Conservation (phyloP, 2,113 vertebrate genomes). For the Burhinus oedicnemus region DNA sequence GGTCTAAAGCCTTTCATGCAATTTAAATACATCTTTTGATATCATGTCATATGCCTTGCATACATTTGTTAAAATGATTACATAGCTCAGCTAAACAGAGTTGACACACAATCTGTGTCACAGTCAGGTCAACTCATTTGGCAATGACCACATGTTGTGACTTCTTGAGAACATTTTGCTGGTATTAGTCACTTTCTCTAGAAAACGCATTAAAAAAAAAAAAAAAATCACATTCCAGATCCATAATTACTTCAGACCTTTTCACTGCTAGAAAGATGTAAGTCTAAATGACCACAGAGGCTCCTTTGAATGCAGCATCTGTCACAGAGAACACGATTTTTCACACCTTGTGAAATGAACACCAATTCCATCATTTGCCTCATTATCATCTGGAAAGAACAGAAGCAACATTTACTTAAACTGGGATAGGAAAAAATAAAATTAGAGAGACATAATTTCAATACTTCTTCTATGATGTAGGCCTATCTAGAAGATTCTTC, state of each 20-base stretch:
- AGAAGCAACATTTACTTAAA: background rate
- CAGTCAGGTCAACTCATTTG: background rate
- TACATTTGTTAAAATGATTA: background rate
- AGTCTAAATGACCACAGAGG: background rate
- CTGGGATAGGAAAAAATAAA: background rate
- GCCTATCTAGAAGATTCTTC: background rate
- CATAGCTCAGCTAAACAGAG: background rate
- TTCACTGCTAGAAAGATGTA: background rate
- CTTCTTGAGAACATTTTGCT: background rate
- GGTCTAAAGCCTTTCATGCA: background rate
- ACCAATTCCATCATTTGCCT: background rate
- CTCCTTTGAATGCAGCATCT: background rate
- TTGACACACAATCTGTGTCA: background rate
- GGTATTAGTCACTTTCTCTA: background rate
- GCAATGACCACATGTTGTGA: background rate
- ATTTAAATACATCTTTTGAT: background rate
- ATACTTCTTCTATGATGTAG: background rate
- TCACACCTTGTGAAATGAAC: background rate
- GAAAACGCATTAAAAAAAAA: background rate
- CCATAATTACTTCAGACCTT: background rate
- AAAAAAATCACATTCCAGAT: background rate
- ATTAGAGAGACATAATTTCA: background rate
- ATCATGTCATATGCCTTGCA: background rate
- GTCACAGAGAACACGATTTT: background rate
- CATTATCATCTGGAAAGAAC: background rate